Conservation (phyloP, 2,797 vertebrate species). For the Amblyraja radiata region DNA sequence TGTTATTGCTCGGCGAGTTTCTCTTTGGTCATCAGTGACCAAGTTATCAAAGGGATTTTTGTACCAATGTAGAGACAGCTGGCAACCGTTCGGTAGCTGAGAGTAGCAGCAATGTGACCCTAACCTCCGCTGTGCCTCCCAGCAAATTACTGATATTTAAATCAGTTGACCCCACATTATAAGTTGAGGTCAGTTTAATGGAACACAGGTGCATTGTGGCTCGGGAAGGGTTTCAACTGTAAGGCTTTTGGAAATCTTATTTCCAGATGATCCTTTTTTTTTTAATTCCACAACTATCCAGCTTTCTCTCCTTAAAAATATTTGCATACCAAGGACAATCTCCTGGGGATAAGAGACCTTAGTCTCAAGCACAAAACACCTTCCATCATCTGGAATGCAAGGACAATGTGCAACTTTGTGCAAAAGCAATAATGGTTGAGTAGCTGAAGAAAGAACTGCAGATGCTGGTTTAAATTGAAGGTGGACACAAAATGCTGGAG, state of each 20-base stretch:
- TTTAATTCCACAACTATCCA: neutral
- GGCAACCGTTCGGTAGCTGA: neutral
- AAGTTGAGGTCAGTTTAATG: neutral
- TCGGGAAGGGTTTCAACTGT: neutral
- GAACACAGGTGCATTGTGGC: neutral
- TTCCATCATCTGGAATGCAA: no score
- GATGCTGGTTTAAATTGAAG: no score
- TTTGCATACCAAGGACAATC: neutral
- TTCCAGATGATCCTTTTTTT: neutral
- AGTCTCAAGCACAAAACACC: neutral
- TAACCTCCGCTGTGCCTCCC: neutral
- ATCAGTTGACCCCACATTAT: slow-evolving; percentile 19
- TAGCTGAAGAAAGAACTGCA: no score
- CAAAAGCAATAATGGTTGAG: neutral
- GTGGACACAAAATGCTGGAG: no score
- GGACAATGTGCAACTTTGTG: no score
- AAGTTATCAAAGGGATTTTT: slow-evolving; percentile 18
- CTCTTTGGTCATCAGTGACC: neutral
- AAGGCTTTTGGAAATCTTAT: neutral
- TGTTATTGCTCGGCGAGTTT: neutral
- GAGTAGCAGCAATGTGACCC: neutral
- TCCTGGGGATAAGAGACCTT: neutral
- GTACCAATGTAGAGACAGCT: neutral
- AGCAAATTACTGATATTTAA: slow-evolving; percentile 17
- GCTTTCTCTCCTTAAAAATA: neutral